These are phyloP conservation scores for Anhinga rufa DNA, from an alignment of 2,113 vertebrate species.

Conservation along the genomic window DNA sequence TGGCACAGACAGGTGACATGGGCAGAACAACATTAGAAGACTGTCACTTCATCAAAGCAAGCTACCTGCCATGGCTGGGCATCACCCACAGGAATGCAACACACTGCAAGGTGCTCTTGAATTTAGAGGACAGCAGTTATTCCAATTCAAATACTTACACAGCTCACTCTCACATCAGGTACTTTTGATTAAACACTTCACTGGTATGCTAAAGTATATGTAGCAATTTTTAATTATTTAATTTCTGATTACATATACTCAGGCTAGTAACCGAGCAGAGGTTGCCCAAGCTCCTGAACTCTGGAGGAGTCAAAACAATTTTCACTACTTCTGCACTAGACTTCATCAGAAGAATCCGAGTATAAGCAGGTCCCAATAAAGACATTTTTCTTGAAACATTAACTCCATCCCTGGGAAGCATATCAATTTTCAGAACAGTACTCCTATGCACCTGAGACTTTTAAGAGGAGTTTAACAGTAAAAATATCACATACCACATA, in stretches of 20 bases:
- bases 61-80: background rate
- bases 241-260: background rate
- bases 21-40: background rate
- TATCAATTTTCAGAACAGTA: background rate
- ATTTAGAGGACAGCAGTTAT: background rate
- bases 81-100: background rate
- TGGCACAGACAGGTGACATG: background rate
- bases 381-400: background rate
- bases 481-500: background rate
- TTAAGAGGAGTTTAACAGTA: background rate
- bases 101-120: background rate
- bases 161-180: background rate
- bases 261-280: background rate
- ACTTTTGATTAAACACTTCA: background rate
- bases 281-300: background rate
- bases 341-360: background rate
- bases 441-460: background rate
- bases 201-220: background rate
- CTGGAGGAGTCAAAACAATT: background rate
- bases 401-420: background rate
- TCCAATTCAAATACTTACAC: background rate
- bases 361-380: background rate
- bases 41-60: background rate
- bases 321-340: background rate
- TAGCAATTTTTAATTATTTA: background rate